Percentiles rank a stretch among this genome's conserved stretches.
Evolutionary conservation across 2,797 vertebrate genomes (phyloP).

Genomic region (Corythornis leucogaster): DNA sequence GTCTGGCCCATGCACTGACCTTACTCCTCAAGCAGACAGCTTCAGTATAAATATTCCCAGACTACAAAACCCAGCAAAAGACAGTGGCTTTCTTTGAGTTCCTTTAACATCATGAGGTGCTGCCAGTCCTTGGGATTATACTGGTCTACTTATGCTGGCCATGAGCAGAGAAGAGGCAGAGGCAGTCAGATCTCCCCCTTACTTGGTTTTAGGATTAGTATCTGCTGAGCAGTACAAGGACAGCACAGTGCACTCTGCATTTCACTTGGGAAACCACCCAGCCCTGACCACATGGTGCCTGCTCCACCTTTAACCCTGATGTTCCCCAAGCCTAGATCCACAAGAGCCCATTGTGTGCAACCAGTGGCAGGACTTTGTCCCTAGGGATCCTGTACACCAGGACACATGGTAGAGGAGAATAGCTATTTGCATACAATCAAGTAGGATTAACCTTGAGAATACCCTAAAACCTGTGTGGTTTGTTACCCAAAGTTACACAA

Average conservation of each 20-base stretch:
- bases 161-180: not conserved
- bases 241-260: not conserved
- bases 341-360: rapidly evolving
- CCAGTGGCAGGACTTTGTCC: not conserved
- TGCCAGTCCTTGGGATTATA: not conserved
- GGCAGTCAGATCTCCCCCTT: not conserved
- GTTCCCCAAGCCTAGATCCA: not conserved
- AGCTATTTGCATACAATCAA: not conserved
- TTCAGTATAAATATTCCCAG: not conserved
- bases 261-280: not conserved
- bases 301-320: not conserved
- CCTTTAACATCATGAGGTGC: not conserved
- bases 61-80: not conserved
- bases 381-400: not conserved
- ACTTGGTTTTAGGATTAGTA: not conserved
- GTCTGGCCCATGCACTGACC: not conserved
- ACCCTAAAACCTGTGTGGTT: not conserved
- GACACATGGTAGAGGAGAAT: rapidly evolving
- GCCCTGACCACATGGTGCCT: not conserved
- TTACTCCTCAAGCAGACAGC: not conserved
- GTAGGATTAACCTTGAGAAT: not conserved
- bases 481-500: not conserved
- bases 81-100: not conserved
- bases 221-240: rapidly evolving
- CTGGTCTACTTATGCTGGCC: not conserved